Evolutionary conservation across 30 jellyfish, hydroid and myxozoan species (phyloP), one percentile per base, ranked within the genome.

Genomic region (Mastigias papua): DNA sequence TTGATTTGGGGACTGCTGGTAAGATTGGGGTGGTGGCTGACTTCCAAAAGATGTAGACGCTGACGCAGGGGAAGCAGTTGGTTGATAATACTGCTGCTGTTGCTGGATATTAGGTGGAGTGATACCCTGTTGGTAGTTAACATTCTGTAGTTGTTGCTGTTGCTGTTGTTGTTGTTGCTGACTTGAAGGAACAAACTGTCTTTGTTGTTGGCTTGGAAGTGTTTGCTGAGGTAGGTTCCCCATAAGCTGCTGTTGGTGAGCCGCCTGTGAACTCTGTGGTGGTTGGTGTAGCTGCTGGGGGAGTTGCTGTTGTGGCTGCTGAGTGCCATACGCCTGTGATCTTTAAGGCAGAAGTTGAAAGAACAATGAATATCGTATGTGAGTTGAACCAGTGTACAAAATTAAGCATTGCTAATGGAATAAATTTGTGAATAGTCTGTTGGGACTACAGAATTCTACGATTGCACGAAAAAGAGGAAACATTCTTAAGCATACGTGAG

Each of bases 181-280:
- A 23, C 51, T 49, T 16, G 28, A 22, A n/a, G 69, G 75, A 29
- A 94, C 84, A 30, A n/a, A 48, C 48, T 88, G 97, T 2, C 48
- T 90, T 33, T 85, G 88, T 34, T 20, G 73, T 48, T 49, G 88
- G 10, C 50, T 31, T 66, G 60, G 84, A 28, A 51, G 92, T 15
- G 29, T 34, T 13, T 76, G 91, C 1, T 68, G 87, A 11, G 11
- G 54, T n/a, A 29, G 76, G 7, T 37, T 49, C 20, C 28, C 66
- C 31, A 33, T 57, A 28, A 94, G 49, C 67, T 78, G 97, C 1
- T 79, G 94, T 23, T 85, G 81, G 33, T 48, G 73, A 9, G 81
- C 16, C 10, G 81, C 16, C 10, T 50, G 94, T 17, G 66, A 76
- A 0, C 2, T 25, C 81, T 35, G 89, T 17, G 42, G 8, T 27